Evolutionary conservation across 2,797 vertebrate species (phyloP).

Genomic region (Pseudopleuronectes americanus): DNA sequence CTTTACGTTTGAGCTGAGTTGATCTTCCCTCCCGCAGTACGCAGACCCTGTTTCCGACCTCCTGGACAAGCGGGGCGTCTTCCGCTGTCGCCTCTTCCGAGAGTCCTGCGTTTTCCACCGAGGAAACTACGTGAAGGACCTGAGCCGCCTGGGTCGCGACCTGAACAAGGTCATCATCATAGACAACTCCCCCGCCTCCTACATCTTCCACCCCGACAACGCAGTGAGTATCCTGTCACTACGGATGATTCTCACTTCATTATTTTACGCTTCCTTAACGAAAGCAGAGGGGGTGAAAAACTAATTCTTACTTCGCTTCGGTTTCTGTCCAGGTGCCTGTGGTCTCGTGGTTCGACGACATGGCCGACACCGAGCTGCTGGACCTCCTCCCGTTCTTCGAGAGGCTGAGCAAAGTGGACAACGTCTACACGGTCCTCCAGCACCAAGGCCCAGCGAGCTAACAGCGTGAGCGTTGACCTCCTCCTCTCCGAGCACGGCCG

Average conservation of each 20-base stretch:
- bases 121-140: constrained; percentile 94
- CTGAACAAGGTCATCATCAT: constrained; percentile 92
- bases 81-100: constrained; percentile 91
- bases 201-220: constrained; percentile 94
- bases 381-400: constrained; percentile 98
- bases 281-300: not conserved
- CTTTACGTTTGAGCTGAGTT: no score
- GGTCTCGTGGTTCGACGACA: constrained; percentile 97
- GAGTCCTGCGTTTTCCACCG: constrained; percentile 95
- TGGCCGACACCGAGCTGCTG: constrained; percentile 94
- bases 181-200: constrained; percentile 95
- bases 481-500: constrained; percentile 48
- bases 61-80: constrained; percentile 94
- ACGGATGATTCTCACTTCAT: no score
- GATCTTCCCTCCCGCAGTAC: constrained; percentile 76
- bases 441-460: constrained; percentile 93
- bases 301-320: not conserved
- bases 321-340: constrained; percentile 88
- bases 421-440: constrained; percentile 94
- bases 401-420: constrained; percentile 92
- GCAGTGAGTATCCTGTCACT: constrained; percentile 80
- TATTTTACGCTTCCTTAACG: no score
- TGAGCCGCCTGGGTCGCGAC: constrained; percentile 92
- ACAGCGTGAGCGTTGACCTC: constrained; percentile 51
- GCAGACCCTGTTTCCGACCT: constrained; percentile 93